phyloP scores from a whole-genome alignment of 1,140 invertebrate species.

The Dinothrombium tinctorium region DNA sequence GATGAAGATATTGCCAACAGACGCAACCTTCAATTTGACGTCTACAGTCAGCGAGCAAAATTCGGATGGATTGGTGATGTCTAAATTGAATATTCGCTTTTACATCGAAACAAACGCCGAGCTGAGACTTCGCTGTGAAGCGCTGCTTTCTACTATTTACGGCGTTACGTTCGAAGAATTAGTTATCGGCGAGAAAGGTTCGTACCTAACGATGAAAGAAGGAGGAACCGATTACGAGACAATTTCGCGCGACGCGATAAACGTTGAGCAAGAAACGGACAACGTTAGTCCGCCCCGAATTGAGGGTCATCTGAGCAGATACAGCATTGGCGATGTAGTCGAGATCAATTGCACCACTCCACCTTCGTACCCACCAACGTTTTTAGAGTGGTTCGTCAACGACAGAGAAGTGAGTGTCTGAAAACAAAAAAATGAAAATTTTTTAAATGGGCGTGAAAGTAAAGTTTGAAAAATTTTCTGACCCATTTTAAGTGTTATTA shows the following conservation, averaged over 20 bases:
- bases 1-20: not conserved
- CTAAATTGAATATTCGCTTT: not conserved
- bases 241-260: not conserved
- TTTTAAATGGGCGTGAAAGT: too few species aligned
- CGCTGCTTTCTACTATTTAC: not conserved
- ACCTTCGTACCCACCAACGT: conserved; percentile 7
- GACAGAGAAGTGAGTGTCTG: conserved; percentile 14
- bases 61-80: not conserved
- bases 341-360: conserved; percentile 42
- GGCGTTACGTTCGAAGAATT: conserved; percentile 5
- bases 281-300: conserved; percentile 1
- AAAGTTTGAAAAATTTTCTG: too few species aligned
- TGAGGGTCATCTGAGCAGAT: not conserved
- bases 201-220: not conserved
- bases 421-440: too few species aligned
- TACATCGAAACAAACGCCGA: not conserved
- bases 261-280: not conserved
- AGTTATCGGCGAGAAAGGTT: conserved; percentile 3
- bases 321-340: conserved; percentile 43
- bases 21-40: not conserved
- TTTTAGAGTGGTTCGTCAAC: conserved; percentile 16
- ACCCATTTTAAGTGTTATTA: too few species aligned
- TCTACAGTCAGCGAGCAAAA: not conserved
- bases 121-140: not conserved
- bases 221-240: not conserved